phyloP scores from a whole-genome alignment of 2,888 invertebrate species.

The Sisyra nigra region DNA sequence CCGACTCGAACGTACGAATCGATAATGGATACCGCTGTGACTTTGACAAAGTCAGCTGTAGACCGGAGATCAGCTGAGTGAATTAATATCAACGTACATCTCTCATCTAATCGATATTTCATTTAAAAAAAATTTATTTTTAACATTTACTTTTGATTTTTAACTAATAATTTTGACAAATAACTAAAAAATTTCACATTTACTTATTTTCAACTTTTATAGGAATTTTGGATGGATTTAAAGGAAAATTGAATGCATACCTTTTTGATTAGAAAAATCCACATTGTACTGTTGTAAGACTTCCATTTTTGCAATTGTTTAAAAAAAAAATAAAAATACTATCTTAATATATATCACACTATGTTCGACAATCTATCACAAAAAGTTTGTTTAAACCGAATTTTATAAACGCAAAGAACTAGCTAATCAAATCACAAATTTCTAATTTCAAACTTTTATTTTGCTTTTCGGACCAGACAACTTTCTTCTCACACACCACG shows the following conservation, averaged over 20 bases:
- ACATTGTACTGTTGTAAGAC: constrained; percentile 63
- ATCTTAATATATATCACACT: constrained; percentile 1
- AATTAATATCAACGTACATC: background rate
- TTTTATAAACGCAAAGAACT: too few relatives aligned
- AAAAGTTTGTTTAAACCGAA: too few relatives aligned
- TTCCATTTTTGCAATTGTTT: constrained; percentile 43
- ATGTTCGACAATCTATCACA: too few relatives aligned
- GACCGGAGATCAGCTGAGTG: background rate
- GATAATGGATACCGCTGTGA: background rate
- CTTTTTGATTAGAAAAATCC: constrained; percentile 61
- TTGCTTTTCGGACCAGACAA: too few relatives aligned
- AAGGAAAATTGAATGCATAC: constrained; percentile 29
- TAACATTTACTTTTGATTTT: background rate
- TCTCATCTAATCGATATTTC: background rate
- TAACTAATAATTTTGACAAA: background rate
- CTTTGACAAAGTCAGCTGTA: constrained; percentile 1
- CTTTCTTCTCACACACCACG: too few relatives aligned
- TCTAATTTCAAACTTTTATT: too few relatives aligned
- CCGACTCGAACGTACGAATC: background rate
- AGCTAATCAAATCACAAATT: too few relatives aligned
- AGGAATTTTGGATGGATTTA: background rate
- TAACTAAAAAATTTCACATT: background rate
- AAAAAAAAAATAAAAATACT: constrained; percentile 2
- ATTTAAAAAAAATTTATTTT: background rate
- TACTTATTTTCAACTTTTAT: background rate